phyloP scores from a whole-genome alignment of 2,113 vertebrate genomes.

The Cyprinodon tularosa region DNA sequence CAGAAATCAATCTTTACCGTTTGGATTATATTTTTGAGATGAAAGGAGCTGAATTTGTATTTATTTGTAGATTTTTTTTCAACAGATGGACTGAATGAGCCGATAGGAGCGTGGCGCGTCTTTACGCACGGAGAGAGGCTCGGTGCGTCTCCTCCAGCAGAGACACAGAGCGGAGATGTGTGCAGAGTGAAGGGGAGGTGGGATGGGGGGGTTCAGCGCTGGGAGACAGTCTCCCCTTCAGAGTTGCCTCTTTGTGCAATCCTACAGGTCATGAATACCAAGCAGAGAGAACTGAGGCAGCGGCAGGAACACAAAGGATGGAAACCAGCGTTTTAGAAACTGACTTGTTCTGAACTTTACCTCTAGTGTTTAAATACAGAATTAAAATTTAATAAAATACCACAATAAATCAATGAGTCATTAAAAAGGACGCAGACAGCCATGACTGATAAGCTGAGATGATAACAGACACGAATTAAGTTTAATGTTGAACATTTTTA shows the following conservation, averaged over 20 bases:
- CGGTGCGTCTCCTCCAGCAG: background rate
- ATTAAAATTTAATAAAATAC: background rate
- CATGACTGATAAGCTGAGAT: background rate
- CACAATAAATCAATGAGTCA: background rate
- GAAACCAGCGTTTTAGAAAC: no score
- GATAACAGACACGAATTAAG: background rate
- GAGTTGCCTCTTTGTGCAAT: slow-evolving; percentile 44
- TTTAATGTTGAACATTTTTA: background rate
- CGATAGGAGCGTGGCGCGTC: background rate
- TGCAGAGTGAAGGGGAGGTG: background rate
- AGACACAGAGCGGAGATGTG: background rate
- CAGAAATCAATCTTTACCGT: background rate
- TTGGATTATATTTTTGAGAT: background rate
- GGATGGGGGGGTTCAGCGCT: slow-evolving; percentile 17
- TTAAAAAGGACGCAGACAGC: background rate
- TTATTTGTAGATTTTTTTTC: background rate
- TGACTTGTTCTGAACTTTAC: no score
- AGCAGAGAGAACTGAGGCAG: slow-evolving; percentile 51
- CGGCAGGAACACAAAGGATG: slow-evolving; percentile 2
- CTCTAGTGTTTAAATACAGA: background rate
- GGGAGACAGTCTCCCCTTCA: slow-evolving; percentile 56
- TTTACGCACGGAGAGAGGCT: slow-evolving; percentile 31
- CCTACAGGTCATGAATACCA: slow-evolving; percentile 64
- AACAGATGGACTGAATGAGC: background rate
- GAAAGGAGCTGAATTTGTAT: background rate